These are phyloP conservation scores for Rhynchomys soricoides DNA, from an alignment of 2,113 vertebrate species.

Conservation along the genomic window DNA sequence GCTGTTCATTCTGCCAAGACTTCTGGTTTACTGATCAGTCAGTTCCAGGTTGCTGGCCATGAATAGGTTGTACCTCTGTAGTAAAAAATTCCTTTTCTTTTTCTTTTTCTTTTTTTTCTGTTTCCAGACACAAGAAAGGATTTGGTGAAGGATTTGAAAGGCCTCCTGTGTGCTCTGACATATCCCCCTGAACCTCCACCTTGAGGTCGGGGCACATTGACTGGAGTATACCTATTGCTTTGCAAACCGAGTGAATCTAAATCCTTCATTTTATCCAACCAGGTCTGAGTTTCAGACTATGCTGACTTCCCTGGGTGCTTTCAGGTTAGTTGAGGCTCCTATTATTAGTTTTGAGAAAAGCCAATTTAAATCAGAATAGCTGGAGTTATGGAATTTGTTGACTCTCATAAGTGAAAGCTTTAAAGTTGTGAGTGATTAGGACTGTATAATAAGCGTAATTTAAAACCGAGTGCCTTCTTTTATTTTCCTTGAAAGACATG, in stretches of 20 bases:
- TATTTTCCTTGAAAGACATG: neutral
- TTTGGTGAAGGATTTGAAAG: neutral
- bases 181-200: neutral
- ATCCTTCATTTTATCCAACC: neutral
- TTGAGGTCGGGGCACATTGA: rapidly evolving
- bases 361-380: neutral
- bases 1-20: neutral
- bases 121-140: neutral
- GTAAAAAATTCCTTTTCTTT: neutral
- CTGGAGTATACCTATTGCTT: no score
- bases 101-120: neutral
- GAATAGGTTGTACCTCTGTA: neutral
- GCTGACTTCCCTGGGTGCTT: neutral
- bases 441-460: neutral
- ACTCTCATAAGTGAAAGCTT: neutral
- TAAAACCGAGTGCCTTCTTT: neutral
- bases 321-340: neutral
- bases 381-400: neutral
- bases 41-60: neutral
- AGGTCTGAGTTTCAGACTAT: neutral
- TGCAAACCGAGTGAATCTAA: neutral
- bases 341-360: neutral
- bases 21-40: neutral
- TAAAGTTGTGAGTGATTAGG: neutral
- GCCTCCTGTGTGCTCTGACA: no score